These are phyloP conservation scores for Pollicipes pollicipes DNA, from an alignment of 1,140 invertebrate genomes.

Conservation along the genomic window DNA sequence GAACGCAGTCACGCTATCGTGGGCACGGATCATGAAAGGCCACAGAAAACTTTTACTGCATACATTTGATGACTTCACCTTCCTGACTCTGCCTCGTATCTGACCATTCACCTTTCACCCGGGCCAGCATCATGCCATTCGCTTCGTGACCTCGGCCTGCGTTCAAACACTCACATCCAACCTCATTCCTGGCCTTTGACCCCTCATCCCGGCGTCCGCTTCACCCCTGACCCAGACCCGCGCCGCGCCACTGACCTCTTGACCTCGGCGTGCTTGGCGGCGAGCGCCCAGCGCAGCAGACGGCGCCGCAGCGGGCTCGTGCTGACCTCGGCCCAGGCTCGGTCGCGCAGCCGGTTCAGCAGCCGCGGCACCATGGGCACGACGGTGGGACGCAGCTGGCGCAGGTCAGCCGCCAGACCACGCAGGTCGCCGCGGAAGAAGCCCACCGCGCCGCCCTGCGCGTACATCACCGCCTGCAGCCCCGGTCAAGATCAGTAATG, in stretches of 20 bases:
- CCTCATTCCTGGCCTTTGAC: background rate
- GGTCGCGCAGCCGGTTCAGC: constrained; percentile 86
- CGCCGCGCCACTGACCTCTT: constrained; percentile 36
- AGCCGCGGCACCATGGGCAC: constrained; percentile 59
- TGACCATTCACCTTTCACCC: too few relatives aligned
- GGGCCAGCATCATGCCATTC: too few relatives aligned
- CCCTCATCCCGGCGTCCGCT: background rate
- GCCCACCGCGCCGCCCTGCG: constrained; percentile 22
- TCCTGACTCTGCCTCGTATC: too few relatives aligned
- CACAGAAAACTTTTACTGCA: too few relatives aligned
- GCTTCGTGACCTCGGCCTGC: too few relatives aligned
- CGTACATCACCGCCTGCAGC: constrained; percentile 31
- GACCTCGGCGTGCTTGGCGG: constrained; percentile 66
- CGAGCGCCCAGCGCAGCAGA: constrained; percentile 69
- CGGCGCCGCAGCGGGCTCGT: constrained; percentile 52
- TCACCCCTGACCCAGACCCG: too few relatives aligned
- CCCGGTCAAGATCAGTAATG: too few relatives aligned
- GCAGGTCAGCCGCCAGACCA: constrained; percentile 30
- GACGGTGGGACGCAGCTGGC: constrained; percentile 30
- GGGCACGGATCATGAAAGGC: too few relatives aligned
- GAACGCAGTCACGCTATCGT: too few relatives aligned
- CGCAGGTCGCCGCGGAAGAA: constrained; percentile 33
- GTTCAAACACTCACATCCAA: too few relatives aligned
- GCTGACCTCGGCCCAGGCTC: constrained; percentile 76
- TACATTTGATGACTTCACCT: too few relatives aligned